Evolutionary conservation across 2,113 vertebrate genomes (phyloP).

Genomic region (Eleginops maclovinus): DNA sequence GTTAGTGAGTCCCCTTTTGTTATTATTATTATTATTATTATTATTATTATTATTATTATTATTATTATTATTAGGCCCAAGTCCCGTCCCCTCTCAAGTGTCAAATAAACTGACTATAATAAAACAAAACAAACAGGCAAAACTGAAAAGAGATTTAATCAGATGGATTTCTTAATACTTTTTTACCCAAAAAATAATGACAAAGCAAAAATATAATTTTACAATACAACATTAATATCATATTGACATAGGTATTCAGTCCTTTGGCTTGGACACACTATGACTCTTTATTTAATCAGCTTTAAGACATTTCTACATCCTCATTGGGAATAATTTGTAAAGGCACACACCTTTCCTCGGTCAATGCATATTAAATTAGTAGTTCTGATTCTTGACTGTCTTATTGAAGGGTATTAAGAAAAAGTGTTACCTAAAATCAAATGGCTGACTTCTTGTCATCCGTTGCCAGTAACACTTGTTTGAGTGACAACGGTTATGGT

Average conservation of each 20-base stretch:
- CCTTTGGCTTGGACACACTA: neutral
- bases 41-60: too few species aligned
- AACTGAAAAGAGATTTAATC: too few species aligned
- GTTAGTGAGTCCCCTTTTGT: too few species aligned
- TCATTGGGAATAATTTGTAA: neutral
- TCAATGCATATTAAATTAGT: neutral
- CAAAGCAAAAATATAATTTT: neutral
- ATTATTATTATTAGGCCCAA: too few species aligned
- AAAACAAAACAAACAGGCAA: too few species aligned
- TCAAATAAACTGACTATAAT: too few species aligned
- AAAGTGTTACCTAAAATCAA: neutral
- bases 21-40: too few species aligned
- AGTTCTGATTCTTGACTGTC: too few species aligned
- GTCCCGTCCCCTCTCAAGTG: too few species aligned
- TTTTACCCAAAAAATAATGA: too few species aligned
- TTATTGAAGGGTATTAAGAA: neutral
- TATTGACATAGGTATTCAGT: neutral
- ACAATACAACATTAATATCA: neutral
- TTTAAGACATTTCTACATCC: neutral
- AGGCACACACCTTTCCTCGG: neutral
- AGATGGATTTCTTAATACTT: too few species aligned
- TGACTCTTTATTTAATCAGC: neutral
- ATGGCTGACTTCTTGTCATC: neutral
- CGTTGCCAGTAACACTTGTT: conserved; percentile 2
- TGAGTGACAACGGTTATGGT: neutral